phyloP scores from a whole-genome alignment of 2,888 invertebrate species.

The Rhagium mordax region DNA sequence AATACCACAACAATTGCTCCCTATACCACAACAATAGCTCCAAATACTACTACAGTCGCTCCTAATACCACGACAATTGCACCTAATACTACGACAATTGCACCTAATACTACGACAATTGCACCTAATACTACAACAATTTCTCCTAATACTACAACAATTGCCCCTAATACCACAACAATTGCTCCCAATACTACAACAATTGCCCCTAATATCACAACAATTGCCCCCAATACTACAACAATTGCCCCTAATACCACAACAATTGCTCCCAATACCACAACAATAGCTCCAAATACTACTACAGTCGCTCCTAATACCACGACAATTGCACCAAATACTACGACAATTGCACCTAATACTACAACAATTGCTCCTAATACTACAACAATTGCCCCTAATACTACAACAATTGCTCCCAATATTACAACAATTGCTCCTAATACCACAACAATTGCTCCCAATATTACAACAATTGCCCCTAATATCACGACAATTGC shows the following conservation, averaged over 20 bases:
- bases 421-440: background rate
- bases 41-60: background rate
- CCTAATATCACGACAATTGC: no score
- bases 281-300: background rate
- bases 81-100: background rate
- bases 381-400: background rate
- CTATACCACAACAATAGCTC: no score
- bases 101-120: background rate
- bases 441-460: no score
- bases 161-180: background rate
- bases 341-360: background rate
- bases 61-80: background rate
- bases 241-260: no score
- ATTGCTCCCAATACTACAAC: background rate
- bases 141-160: background rate
- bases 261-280: no score
- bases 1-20: no score
- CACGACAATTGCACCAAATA: background rate
- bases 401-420: background rate
- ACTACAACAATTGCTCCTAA: background rate
- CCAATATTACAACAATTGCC: no score
- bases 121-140: background rate
- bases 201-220: background rate
- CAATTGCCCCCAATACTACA: background rate
- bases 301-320: background rate